Evolutionary conservation across 2,888 invertebrate genomes (phyloP), one percentile per base, ranked within the genome.

Genomic region (Crepidodera aurea): DNA sequence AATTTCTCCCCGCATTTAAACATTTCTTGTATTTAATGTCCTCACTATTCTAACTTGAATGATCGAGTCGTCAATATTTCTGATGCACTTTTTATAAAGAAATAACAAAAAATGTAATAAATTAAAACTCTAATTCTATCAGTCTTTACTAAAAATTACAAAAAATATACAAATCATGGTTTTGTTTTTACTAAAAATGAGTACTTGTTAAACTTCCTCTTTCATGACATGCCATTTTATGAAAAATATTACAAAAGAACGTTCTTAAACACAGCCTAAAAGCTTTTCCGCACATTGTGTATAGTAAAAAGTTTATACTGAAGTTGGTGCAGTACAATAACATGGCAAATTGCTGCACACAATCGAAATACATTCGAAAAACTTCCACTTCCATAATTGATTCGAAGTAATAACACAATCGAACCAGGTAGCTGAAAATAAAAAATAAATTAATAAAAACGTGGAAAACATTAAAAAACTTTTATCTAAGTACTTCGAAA

Each of bases 241-340:
- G 39, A 50, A 60, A 60, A 0, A 59, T 25, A 56, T 66, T 61
- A 15, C 51, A 44, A 3, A 64, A 53, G 10, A 64, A 42, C 13
- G 58, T 64, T 51, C 63, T 60, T 34, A 86, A 76, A 69, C 86
- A 86, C 32, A 84, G 79, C 1, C 87, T 79, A 72, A 87, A 87
- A 1, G 86, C 85, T 51, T 84, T 82, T 0, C 87, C 87, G 69
- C 85, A 87, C 82, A 86, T 85, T 6, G 87, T 85, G 77, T 89
- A 88, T 13, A 88, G 79, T 6, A 87, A 76, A 73, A 87, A 87
- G 74, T 87, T 87, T 61, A 88, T 84, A 73, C 86, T 85, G 78
- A 88, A 88, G 75, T 88, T 87, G 4, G 87, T 86, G 77, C 88
- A 88, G 75, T 87, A 88, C 1, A 88, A 79, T 1, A 87, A 77